Evolutionary conservation across 2,113 vertebrate genomes (phyloP).

Genomic region (Macroglossus sobrinus): DNA sequence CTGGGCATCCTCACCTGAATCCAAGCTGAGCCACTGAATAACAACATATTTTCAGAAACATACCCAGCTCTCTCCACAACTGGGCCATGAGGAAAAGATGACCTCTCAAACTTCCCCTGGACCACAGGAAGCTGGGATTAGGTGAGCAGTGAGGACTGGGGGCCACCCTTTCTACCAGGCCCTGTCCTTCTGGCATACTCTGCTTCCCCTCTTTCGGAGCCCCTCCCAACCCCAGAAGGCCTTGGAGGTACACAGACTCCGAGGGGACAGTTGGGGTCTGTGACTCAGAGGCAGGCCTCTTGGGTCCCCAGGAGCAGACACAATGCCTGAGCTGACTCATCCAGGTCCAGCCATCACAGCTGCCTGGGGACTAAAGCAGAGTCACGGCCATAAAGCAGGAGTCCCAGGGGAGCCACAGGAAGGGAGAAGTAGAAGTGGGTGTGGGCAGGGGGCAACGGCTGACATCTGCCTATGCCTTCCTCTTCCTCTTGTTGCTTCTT

Average conservation of each 20-base stretch:
- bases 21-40: not conserved
- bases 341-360: not conserved
- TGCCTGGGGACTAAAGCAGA: not conserved
- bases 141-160: not conserved
- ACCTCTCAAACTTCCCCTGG: too few relatives aligned
- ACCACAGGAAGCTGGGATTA: not conserved
- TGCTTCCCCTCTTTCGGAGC: not conserved
- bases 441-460: not conserved
- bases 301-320: not conserved
- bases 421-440: not conserved
- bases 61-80: not conserved
- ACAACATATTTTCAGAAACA: not conserved
- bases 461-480: not conserved
- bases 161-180: not conserved
- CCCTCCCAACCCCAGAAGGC: not conserved
- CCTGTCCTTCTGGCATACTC: not conserved
- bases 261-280: not conserved
- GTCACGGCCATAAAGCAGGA: not conserved
- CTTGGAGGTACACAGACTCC: not conserved
- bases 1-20: not conserved
- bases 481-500: not conserved
- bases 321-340: conserved; percentile 43
- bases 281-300: conserved; percentile 37
- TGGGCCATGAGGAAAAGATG: not conserved
- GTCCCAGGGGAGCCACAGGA: not conserved